Base-by-base conservation (phyloP, 2,797 vertebrate genomes). In the Diplodus puntazzo region DNA sequence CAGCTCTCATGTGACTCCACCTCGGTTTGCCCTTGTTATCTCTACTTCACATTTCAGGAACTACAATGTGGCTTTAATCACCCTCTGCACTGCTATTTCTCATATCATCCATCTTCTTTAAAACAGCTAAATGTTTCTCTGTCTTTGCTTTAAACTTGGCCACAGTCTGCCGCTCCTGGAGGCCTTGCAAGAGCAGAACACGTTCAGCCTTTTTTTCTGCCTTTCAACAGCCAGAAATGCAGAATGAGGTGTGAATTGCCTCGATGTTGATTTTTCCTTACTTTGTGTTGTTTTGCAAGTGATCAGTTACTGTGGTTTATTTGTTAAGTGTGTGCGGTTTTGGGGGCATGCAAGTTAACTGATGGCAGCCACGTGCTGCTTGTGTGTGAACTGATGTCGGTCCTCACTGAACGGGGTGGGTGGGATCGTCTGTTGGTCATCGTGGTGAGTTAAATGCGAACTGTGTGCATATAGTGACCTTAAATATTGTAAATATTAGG, bases 21-120 rank as follows among this genome's bases (percentile, higher is more conserved):
- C 82, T 83, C 60, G 9, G 59, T 73, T 70, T 73, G 23, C 55
- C 50, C 73, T 75, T 16, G 58, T 61, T 64, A 67, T 81, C 73
- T 68, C 49, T 52, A 13, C 66, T 71, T 50, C 50, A 54, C 54
- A 69, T 69, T 60, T 69, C 23, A 68, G 45, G 14, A 71, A 66
- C 30, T 49, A 21, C 59, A 81, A 58, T 75, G 43, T 88, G 87
- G 72, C 42, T 79, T 80, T 58, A 87, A 85, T 87, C 64, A 59
- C 42, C 42, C 11, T 43, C 49, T 46, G 68, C 78, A 39, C 57
- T 71, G 54, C 69, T 75, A 30, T 34, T 18, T 49, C 42, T 48
- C 42, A 8, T 25, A 69, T 42, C 48, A 75, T 77, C 62, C 68
- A 43, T 88, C 75, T 77, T 42, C 61, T 84, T 65, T 58, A 3